phyloP scores from a whole-genome alignment of 2,888 invertebrate species.

The Didymodactylos carnosus region DNA sequence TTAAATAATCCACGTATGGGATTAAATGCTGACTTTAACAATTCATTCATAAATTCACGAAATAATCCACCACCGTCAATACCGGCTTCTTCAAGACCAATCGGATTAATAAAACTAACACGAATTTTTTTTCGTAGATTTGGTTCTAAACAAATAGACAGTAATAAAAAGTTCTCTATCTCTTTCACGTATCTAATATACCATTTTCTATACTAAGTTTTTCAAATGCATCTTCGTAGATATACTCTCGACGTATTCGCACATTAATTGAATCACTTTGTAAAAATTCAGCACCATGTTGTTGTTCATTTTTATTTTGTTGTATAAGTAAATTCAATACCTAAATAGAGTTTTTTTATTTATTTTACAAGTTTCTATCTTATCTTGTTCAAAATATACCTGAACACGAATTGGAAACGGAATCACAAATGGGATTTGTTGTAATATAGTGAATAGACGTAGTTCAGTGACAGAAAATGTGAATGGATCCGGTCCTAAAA shows the following conservation, averaged over 20 bases:
- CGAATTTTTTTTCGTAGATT: not conserved
- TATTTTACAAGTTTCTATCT: not conserved
- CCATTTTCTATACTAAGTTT: constrained; percentile 72
- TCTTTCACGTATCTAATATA: constrained; percentile 24
- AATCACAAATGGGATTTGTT: constrained; percentile 80
- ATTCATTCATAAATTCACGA: constrained; percentile 75
- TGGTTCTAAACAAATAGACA: not conserved
- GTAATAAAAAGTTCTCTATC: not conserved
- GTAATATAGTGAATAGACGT: constrained; percentile 62
- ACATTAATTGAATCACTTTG: constrained; percentile 19
- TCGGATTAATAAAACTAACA: constrained; percentile 6
- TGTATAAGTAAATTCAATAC: constrained; percentile 21
- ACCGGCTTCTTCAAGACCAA: constrained; percentile 51
- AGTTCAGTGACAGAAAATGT: constrained; percentile 68
- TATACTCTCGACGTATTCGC: constrained; percentile 49
- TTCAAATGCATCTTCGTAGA: constrained; percentile 96
- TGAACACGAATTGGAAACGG: constrained; percentile 71
- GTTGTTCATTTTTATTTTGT: constrained; percentile 49
- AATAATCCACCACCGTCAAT: constrained; percentile 93
- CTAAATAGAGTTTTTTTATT: not conserved
- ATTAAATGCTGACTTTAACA: constrained; percentile 77
- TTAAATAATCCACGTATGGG: constrained; percentile 81
- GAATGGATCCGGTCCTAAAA: constrained; percentile 51
- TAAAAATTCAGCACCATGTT: constrained; percentile 36
- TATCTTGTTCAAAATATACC: constrained; percentile 43